Percentiles rank a stretch among this genome's conserved stretches.
Evolutionary conservation across 2,113 vertebrate genomes (phyloP).

Genomic region (Engystomops pustulosus): DNA sequence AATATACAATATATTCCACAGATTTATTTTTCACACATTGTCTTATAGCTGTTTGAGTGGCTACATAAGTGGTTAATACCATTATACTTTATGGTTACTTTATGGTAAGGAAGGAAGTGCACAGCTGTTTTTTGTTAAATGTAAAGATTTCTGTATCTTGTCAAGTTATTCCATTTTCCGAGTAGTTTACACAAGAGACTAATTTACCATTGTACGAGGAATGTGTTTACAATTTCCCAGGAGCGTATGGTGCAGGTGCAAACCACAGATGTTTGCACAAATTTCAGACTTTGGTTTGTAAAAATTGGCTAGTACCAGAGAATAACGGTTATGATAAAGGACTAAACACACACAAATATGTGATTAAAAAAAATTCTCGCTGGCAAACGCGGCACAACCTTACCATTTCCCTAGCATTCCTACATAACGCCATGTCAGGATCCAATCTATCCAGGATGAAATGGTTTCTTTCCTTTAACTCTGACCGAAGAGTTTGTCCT

Average conservation of each 20-base stretch:
- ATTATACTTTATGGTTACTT: neutral
- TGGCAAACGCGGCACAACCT: slow-evolving; percentile 63
- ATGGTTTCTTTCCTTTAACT: slow-evolving; percentile 91
- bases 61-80: neutral
- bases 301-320: slow-evolving; percentile 47
- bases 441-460: slow-evolving; percentile 93
- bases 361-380: slow-evolving; percentile 2
- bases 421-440: slow-evolving; percentile 95
- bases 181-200: slow-evolving; percentile 18
- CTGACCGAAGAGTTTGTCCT: slow-evolving; percentile 82
- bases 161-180: neutral
- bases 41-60: neutral
- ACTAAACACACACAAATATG: slow-evolving; percentile 55
- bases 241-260: neutral
- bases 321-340: neutral
- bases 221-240: slow-evolving; percentile 10
- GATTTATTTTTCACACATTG: neutral
- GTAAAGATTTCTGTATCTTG: neutral
- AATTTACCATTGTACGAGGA: neutral
- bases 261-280: slow-evolving; percentile 14
- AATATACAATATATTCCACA: neutral
- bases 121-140: slow-evolving; percentile 18
- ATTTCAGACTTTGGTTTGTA: slow-evolving; percentile 28
- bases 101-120: neutral
- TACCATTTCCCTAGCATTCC: slow-evolving; percentile 93